These are phyloP conservation scores for Rhadinocentrus ornatus DNA, from an alignment of 2,797 vertebrate genomes.

Conservation along the genomic window DNA sequence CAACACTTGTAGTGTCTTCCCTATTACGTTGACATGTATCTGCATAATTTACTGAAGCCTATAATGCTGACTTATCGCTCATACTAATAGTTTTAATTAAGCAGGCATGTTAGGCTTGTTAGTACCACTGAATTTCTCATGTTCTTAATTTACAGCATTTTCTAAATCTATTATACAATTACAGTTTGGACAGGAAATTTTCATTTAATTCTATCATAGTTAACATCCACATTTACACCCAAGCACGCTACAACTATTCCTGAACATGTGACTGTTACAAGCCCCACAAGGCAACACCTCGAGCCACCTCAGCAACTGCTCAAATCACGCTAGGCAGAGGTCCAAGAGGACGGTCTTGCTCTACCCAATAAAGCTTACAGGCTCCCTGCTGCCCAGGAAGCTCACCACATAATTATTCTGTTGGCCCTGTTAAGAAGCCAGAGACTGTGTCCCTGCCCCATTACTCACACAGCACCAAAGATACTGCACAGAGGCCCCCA, in stretches of 20 bases:
- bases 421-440: constrained; percentile 64
- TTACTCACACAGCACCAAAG: constrained; percentile 72
- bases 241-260: constrained; percentile 12
- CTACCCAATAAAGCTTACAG: constrained; percentile 48
- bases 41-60: constrained; percentile 41
- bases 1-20: constrained; percentile 27
- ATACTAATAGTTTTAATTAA: constrained; percentile 17
- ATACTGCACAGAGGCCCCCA: constrained; percentile 55
- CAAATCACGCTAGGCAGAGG: constrained; percentile 54
- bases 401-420: constrained; percentile 75
- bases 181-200: constrained; percentile 5
- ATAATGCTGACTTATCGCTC: constrained; percentile 50
- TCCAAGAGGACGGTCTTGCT: constrained; percentile 49
- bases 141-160: constrained; percentile 11
- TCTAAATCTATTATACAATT: constrained; percentile 1
- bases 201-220: not conserved
- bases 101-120: no score
- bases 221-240: constrained; percentile 11
- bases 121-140: not conserved
- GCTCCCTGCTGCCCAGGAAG: constrained; percentile 47
- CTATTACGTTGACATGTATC: constrained; percentile 52
- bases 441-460: constrained; percentile 60
- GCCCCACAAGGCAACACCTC: constrained; percentile 28
- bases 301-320: constrained; percentile 42
- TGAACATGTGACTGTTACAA: constrained; percentile 18